phyloP scores from a whole-genome alignment of 2,113 vertebrate genomes.

The Casuarius casuarius region DNA sequence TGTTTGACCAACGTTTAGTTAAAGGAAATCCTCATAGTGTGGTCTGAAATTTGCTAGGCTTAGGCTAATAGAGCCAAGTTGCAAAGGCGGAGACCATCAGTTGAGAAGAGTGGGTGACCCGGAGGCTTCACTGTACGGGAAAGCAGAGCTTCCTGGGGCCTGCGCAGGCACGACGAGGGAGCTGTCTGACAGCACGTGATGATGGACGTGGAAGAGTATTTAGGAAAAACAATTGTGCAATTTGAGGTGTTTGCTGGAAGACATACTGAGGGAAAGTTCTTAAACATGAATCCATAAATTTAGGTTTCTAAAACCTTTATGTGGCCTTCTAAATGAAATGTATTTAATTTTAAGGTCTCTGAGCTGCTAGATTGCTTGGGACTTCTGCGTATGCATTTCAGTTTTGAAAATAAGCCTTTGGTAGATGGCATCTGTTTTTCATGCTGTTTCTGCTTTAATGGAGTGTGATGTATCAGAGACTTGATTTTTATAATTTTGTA shows the following conservation, averaged over 20 bases:
- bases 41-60: background rate
- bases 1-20: background rate
- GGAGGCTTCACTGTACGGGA: background rate
- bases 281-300: background rate
- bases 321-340: background rate
- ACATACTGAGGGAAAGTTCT: background rate
- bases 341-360: background rate
- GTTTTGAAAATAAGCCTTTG: background rate
- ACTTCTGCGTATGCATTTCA: background rate
- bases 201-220: background rate
- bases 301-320: background rate
- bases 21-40: background rate
- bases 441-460: background rate
- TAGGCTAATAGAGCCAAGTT: background rate
- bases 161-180: background rate
- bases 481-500: background rate
- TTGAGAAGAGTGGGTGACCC: fast-evolving
- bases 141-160: background rate
- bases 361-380: background rate
- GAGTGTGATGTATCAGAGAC: background rate
- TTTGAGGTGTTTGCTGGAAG: background rate
- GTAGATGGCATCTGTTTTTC: background rate
- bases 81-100: background rate
- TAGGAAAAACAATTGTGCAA: background rate
- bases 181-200: background rate